Conservation (phyloP, 1,140 invertebrate species). For the Asbolus verrucosus region DNA sequence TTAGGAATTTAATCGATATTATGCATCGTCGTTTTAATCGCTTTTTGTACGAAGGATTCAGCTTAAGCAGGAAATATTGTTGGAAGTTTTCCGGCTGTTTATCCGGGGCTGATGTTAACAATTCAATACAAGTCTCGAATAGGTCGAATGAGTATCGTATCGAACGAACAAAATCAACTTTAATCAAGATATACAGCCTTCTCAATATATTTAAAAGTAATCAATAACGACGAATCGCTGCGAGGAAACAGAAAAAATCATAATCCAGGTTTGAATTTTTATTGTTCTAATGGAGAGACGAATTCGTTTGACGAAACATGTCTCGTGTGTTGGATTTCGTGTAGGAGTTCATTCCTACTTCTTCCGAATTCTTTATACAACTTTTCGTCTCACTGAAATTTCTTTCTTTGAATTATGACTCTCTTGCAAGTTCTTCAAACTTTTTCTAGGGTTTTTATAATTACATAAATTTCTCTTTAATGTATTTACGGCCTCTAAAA, state of each 20-base stretch:
- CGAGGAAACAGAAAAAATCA: constrained; percentile 28
- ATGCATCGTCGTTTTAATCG: constrained; percentile 25
- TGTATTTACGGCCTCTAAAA: not conserved
- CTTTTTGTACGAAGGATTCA: not conserved
- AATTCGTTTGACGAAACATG: not conserved
- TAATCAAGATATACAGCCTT: constrained; percentile 35
- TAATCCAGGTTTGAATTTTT: constrained; percentile 4
- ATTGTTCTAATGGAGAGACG: not conserved
- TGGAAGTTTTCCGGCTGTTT: constrained; percentile 29
- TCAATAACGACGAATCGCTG: constrained; percentile 23
- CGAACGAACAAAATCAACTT: constrained; percentile 21
- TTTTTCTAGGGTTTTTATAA: not conserved
- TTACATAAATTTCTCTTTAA: constrained; percentile 3
- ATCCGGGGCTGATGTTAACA: constrained; percentile 17
- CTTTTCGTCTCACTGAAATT: constrained; percentile 17
- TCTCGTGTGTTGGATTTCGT: constrained; percentile 6
- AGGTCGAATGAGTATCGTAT: constrained; percentile 22
- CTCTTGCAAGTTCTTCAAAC: constrained; percentile 4
- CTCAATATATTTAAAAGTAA: constrained; percentile 39
- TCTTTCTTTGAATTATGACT: constrained; percentile 13
- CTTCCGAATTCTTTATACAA: not conserved
- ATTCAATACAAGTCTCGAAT: constrained; percentile 34
- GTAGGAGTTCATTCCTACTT: constrained; percentile 21
- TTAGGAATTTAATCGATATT: constrained; percentile 16
- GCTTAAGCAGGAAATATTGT: constrained; percentile 27